These are phyloP conservation scores for Brenthis daphne DNA, from an alignment of 2,888 invertebrate species.

Conservation along the genomic window DNA sequence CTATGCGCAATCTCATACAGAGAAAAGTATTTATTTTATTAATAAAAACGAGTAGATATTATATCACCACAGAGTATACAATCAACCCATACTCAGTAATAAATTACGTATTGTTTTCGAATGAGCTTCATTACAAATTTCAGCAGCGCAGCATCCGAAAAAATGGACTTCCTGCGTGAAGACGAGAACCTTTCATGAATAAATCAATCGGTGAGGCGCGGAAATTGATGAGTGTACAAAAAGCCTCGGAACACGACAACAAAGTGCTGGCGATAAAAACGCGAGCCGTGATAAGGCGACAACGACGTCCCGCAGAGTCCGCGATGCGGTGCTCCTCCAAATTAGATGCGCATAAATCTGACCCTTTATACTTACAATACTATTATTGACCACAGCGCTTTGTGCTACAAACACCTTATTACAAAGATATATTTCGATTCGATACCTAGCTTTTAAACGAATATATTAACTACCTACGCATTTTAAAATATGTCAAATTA, in stretches of 20 bases:
- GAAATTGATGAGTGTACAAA: conserved; percentile 80
- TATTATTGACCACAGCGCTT: conserved; percentile 40
- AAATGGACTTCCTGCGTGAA: conserved; percentile 78
- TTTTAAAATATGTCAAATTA: conserved; percentile 6
- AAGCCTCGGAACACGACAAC: conserved; percentile 74
- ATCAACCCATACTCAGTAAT: conserved; percentile 55
- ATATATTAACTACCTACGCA: conserved; percentile 21
- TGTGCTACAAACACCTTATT: conserved; percentile 41
- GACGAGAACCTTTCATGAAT: conserved; percentile 77
- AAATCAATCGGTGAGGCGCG: conserved; percentile 79
- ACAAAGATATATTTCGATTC: conserved; percentile 35
- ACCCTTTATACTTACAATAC: conserved; percentile 44
- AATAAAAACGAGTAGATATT: conserved; percentile 37
- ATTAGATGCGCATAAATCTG: conserved; percentile 79
- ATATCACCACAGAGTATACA: conserved; percentile 42
- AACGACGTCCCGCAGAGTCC: conserved; percentile 58
- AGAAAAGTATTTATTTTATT: background rate
- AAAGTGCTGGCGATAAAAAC: conserved; percentile 77
- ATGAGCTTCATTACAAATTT: conserved; percentile 79
- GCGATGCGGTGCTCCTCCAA: conserved; percentile 56
- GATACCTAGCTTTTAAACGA: conserved; percentile 28
- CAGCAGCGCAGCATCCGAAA: conserved; percentile 67
- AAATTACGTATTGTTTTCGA: conserved; percentile 79
- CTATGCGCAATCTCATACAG: too few species aligned
- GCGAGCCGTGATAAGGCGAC: conserved; percentile 59